These are phyloP conservation scores for Callipepla californica DNA, from an alignment of 2,113 vertebrate species.

Conservation along the genomic window DNA sequence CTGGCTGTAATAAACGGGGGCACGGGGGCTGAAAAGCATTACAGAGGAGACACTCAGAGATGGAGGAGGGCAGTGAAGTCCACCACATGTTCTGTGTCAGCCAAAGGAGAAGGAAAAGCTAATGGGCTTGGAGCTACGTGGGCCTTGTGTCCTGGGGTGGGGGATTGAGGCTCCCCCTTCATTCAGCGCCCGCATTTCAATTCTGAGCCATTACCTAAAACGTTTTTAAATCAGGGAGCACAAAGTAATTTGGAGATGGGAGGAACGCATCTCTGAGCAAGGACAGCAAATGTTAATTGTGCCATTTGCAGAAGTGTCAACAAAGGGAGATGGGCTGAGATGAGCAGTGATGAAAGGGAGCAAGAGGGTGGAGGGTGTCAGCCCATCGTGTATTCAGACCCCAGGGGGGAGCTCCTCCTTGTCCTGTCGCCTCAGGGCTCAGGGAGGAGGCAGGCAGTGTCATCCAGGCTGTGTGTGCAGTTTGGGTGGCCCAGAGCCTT, in stretches of 20 bases:
- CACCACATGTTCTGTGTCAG: neutral
- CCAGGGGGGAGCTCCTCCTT: neutral
- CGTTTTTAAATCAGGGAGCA: neutral
- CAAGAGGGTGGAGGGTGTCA: neutral
- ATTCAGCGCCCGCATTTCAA: neutral
- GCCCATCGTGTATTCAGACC: rapidly evolving
- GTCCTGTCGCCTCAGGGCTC: neutral
- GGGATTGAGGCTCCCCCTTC: neutral
- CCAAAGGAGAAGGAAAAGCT: neutral
- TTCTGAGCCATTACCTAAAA: neutral
- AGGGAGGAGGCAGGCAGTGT: neutral
- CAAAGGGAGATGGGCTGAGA: neutral
- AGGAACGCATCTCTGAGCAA: neutral
- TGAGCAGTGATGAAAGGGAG: slow-evolving; percentile 8
- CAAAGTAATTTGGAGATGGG: neutral
- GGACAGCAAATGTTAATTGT: neutral
- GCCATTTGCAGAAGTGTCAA: neutral
- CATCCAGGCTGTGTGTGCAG: rapidly evolving
- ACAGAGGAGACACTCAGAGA: rapidly evolving
- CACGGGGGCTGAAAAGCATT: neutral
- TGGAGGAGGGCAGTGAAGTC: neutral
- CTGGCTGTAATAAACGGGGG: neutral
- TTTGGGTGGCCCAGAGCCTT: neutral
- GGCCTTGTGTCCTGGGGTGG: neutral
- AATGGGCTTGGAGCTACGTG: neutral